These are phyloP conservation scores for Steinernema khuongi DNA, from an alignment of 1,140 invertebrate genomes.

Conservation along the genomic window DNA sequence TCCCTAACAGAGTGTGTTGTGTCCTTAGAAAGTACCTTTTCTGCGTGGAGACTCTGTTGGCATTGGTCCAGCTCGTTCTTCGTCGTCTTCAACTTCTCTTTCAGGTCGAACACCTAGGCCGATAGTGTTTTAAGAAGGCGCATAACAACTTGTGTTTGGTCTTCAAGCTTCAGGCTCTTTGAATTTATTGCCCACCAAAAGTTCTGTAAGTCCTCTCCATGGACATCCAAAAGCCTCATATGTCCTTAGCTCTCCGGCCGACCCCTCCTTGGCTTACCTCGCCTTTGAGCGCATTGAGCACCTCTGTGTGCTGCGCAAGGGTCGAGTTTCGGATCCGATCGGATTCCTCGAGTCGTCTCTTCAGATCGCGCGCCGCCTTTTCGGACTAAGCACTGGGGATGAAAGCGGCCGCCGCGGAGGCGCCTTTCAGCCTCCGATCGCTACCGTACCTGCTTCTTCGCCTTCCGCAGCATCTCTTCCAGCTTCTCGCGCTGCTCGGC, in stretches of 20 bases:
- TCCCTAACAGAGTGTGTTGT: too few species aligned
- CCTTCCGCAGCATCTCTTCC: conserved; percentile 1
- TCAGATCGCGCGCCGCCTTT: conserved; percentile 8
- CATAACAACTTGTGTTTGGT: too few species aligned
- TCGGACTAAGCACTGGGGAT: neutral
- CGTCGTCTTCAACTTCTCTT: neutral
- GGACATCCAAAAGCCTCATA: too few species aligned
- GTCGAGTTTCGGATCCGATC: neutral
- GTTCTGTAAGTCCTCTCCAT: too few species aligned
- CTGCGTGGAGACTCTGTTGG: neutral
- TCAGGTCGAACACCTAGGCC: neutral
- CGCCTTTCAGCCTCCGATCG: neutral
- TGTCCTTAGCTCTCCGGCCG: neutral
- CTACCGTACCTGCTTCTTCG: conserved; percentile 8
- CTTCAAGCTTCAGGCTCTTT: too few species aligned
- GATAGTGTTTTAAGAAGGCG: too few species aligned
- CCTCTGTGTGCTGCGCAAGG: neutral
- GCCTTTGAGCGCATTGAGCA: neutral
- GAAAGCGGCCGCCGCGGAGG: neutral
- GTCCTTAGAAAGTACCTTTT: conserved; percentile 1
- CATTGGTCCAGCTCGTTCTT: neutral
- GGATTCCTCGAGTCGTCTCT: conserved; percentile 2
- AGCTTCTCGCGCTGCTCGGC: neutral
- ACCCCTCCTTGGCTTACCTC: neutral
- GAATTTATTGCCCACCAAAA: too few species aligned